Evolutionary conservation across 1,140 invertebrate genomes (phyloP), one percentile per base, ranked within the genome.

Genomic region (Mesaphorura yosii): DNA sequence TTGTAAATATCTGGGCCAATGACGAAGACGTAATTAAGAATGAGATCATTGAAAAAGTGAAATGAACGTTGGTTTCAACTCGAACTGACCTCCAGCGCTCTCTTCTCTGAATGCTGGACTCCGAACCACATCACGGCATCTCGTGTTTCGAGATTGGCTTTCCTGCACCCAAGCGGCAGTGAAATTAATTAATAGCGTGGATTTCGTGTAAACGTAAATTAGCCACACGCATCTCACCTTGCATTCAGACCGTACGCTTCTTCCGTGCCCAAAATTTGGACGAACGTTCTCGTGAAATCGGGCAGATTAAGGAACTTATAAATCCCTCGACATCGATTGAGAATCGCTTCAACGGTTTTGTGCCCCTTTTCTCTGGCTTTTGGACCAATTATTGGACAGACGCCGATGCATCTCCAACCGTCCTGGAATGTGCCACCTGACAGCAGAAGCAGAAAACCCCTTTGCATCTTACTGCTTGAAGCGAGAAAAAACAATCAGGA

Each of bases 41-140:
- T 15, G n/a, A 7, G 23, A 10, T 39, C 37, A 12, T 7, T 17
- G 31, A 34, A 17, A 46, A 46, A 19, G 23, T 14, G 14, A 26
- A 4, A 15, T 10, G 7, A 10, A 42, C 23, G 40, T 42, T n/a
- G n/a, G n/a, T n/a, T n/a, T n/a, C n/a, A n/a, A n/a, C n/a, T 37
- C 6, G 28, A 19, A 39, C 25, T 26, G 48, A 62, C 64, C 50
- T 75, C 68, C 20, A 77, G 61, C 5, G 74, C 74, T 60, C 68
- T 71, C 54, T 70, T 73, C 12, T 75, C 65, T 23, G 62, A 47
- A 62, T 76, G 75, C 29, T 73, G 68, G 25, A 72, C 75, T 51
- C 72, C 69, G 22, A 76, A 58, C 75, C 75, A 76, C 23, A 76
- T 31, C 2, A 72, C 70, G n/a, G 63, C 66, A 52, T 73, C 71